phyloP scores from a whole-genome alignment of 1,140 invertebrate genomes.

The Caerostris extrusa region DNA sequence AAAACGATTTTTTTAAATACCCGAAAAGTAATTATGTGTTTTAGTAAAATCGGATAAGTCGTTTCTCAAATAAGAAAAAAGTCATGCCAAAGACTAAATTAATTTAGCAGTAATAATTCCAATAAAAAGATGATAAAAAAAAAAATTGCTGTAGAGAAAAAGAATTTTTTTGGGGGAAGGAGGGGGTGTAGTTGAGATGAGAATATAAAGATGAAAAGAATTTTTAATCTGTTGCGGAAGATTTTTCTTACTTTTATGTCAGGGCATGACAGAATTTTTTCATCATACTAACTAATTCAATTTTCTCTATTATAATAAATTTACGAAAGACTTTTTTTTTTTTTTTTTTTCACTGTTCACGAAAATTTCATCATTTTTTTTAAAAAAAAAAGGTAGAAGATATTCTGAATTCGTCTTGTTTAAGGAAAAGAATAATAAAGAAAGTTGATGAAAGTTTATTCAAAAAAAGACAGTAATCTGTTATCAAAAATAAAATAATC shows the following conservation, averaged over 20 bases:
- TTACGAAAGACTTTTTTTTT: neutral
- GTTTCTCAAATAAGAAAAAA: neutral
- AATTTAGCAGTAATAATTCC: slow-evolving; percentile 15
- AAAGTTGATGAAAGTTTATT: neutral
- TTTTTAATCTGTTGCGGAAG: neutral
- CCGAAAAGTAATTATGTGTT: slow-evolving; percentile 14
- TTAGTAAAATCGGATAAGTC: neutral
- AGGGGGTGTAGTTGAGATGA: neutral
- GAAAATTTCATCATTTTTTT: neutral
- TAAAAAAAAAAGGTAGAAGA: neutral
- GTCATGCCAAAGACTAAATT: neutral
- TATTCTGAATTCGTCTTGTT: neutral
- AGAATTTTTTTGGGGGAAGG: too few relatives aligned
- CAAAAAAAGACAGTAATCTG: neutral
- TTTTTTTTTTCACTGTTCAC: neutral
- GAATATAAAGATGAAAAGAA: slow-evolving; percentile 28
- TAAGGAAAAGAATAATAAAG: neutral
- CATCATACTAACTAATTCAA: neutral
- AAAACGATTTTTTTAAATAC: neutral
- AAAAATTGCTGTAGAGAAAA: too few relatives aligned
- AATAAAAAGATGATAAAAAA: neutral
- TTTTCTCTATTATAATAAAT: slow-evolving; percentile 33
- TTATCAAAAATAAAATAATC: neutral
- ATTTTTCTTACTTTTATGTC: neutral
- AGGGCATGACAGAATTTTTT: neutral